Evolutionary conservation across 2,888 invertebrate genomes (phyloP), one percentile per base, ranked within the genome.

Genomic region (Clepsis dumicolana): DNA sequence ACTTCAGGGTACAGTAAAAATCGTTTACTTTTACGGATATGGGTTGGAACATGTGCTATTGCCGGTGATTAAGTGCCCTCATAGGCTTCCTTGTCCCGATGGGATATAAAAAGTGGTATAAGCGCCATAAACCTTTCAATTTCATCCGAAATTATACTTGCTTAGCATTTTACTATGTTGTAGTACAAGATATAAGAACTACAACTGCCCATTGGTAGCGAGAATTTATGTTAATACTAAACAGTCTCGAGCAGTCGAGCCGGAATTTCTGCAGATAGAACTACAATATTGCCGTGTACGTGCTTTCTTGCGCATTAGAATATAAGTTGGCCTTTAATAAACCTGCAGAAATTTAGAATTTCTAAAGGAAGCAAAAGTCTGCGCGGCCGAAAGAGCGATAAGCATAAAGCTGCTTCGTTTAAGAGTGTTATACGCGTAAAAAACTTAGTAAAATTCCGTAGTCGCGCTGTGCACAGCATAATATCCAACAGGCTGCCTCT

Each of bases 171-270:
- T 67, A 67, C 66, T 68, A 67, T 72, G 71, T 70, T 71, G 75
- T 75, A 72, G 70, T 75, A 77, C 75, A 76, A 75, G 76, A 73
- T 77, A 75, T 75, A 76, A 74, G 75, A 74, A 77, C 73, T 78
- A 74, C 75, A 73, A 74, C 71, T 59, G 70, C 64, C 71, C 73
- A 75, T 75, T 76, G 76, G 75, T 70, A 74, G 69, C 74, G 76
- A 70, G 75, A 80, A 81, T 82, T 82, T 82, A 82, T 83, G 81
- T 77, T 78, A 82, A 81, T 82, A 78, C 75, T 78, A 76, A 78
- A 77, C 78, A 77, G 77, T 76, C 75, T 72, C 74, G 71, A 77
- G 76, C 75, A 74, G 64, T 70, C 65, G 64, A 71, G 73, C 76
- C 75, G 76, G 77, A 73, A 75, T 73, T 71, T 71, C 74, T 71